Base-by-base conservation (phyloP, 2,888 invertebrate genomes). In the Lomographa bimaculata region DNA sequence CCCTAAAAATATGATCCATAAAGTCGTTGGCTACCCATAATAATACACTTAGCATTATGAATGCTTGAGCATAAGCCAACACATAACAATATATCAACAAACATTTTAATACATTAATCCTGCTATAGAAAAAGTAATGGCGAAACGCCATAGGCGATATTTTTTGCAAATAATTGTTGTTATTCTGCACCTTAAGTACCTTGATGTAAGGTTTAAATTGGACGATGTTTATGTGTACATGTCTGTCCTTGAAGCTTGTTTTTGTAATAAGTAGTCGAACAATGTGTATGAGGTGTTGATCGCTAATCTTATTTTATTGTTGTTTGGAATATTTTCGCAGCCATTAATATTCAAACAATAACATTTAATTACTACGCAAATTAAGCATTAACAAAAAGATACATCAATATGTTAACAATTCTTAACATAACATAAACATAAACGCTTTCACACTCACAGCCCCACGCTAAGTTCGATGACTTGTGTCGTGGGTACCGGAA, bases 101-200 rank as follows among this genome's bases (percentile, higher is more conserved):
- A 69, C 76, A 78, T 82, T 76, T 76, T 57, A 73, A 79, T 80
- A 80, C 64, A 73, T 79, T 74, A 74, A 61, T 55, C 44, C 44
- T 57, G 67, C 66, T 64, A 62, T 62, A 57, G 55, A 46, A 57
- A 56, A 41, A 58, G 50, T n/a, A n/a, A n/a, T n/a, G n/a, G n/a
- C n/a, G n/a, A n/a, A 48, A 39, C 36, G 65, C 67, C 57, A 29
- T 24, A 29, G 57, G 67, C 44, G 51, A 17, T 35, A 26, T 32
- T 28, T 24, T 34, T 33, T n/a, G 17, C 12, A 11, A 18, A 7
- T 25, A 3, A 25, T n/a, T 1, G 5, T 8, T 11, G 8, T 14
- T 11, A 16, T 3, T 7, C 5, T 28, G 7, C 23, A 24, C 6
- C 32, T 25, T 20, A 37, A 19, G 0, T 1, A 0, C 1, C 1